A percentile compares a stretch with the other conserved stretches of the same genome.
Evolutionary conservation across 2,797 vertebrate genomes (phyloP).

Genomic region (Peromyscus nudipes): DNA sequence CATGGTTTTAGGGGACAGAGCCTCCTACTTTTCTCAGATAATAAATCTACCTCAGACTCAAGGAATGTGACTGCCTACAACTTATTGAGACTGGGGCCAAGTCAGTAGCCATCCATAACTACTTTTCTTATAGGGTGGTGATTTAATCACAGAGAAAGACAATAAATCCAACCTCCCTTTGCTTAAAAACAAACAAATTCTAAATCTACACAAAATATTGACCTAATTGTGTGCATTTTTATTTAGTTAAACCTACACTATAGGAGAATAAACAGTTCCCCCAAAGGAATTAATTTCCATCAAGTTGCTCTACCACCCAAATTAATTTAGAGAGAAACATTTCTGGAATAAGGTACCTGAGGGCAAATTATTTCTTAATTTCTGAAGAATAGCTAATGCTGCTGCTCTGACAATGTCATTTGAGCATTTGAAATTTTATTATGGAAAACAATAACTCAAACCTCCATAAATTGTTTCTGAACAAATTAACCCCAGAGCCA

Average conservation of each 20-base stretch:
- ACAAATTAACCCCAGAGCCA: slow-evolving; percentile 69
- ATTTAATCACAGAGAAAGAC: slow-evolving; percentile 4
- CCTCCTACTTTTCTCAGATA: not conserved
- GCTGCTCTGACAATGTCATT: slow-evolving; percentile 49
- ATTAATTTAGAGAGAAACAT: slow-evolving; percentile 53
- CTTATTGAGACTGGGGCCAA: not conserved
- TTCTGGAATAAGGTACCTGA: slow-evolving; percentile 42
- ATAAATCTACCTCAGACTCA: not conserved
- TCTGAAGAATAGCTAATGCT: slow-evolving; percentile 59
- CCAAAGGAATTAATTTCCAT: slow-evolving; percentile 49
- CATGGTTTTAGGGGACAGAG: not conserved
- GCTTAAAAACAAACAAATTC: not conserved
- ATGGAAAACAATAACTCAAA: not conserved
- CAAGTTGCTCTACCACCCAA: slow-evolving; percentile 31
- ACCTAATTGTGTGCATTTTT: slow-evolving; percentile 6
- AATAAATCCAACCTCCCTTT: not conserved
- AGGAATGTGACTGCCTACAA: not conserved
- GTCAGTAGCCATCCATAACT: not conserved
- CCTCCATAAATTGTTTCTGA: slow-evolving; percentile 13
- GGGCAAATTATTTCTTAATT: slow-evolving; percentile 64
- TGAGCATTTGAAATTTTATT: slow-evolving; percentile 75
- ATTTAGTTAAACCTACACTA: slow-evolving; percentile 59
- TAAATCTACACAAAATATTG: not conserved
- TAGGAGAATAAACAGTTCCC: slow-evolving; percentile 59
- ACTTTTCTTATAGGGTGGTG: not conserved